A percentile compares a stretch with the other conserved stretches of the same genome.
Evolutionary conservation across 2,797 vertebrate genomes (phyloP).

Genomic region (Clarias platycephalus): DNA sequence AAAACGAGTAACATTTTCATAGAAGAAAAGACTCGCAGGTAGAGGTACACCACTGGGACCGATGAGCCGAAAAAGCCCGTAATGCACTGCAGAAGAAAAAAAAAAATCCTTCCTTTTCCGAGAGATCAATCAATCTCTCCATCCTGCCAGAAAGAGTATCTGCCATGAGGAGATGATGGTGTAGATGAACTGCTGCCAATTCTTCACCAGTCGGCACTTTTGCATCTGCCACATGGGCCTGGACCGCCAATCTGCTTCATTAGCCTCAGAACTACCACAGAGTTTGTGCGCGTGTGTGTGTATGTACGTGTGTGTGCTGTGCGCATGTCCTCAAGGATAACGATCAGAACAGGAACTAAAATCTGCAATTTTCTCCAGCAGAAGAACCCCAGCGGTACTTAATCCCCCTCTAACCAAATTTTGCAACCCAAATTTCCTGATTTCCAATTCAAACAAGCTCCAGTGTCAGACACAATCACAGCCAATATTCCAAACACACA

Average conservation of each 20-base stretch:
- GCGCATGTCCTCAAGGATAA: conserved; percentile 57
- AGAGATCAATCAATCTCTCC: conserved; percentile 53
- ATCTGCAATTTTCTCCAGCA: conserved; percentile 31
- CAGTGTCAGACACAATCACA: conserved; percentile 36
- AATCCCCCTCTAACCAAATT: conserved; percentile 23
- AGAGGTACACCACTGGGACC: conserved; percentile 39
- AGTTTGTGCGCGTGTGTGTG: conserved; percentile 1
- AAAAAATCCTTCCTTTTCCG: conserved; percentile 57
- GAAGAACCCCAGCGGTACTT: conserved; percentile 10
- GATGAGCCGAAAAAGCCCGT: conserved; percentile 60
- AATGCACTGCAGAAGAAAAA: conserved; percentile 61
- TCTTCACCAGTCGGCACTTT: conserved; percentile 68
- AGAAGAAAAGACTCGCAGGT: conserved; percentile 36
- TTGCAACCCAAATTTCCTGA: conserved; percentile 36
- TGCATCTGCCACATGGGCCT: conserved; percentile 46
- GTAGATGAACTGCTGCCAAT: conserved; percentile 57
- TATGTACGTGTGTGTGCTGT: conserved; percentile 1
- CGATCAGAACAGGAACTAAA: conserved; percentile 47
- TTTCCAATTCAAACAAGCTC: conserved; percentile 46
- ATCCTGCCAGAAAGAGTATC: conserved; percentile 63
- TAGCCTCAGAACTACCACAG: conserved; percentile 10
- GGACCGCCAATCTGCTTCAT: conserved; percentile 34
- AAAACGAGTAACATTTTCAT: conserved; percentile 41
- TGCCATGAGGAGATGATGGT: conserved; percentile 12
- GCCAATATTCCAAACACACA: conserved; percentile 28